Evolutionary conservation across 2,888 invertebrate species (phyloP).

Genomic region (Dasypogon diadema): DNA sequence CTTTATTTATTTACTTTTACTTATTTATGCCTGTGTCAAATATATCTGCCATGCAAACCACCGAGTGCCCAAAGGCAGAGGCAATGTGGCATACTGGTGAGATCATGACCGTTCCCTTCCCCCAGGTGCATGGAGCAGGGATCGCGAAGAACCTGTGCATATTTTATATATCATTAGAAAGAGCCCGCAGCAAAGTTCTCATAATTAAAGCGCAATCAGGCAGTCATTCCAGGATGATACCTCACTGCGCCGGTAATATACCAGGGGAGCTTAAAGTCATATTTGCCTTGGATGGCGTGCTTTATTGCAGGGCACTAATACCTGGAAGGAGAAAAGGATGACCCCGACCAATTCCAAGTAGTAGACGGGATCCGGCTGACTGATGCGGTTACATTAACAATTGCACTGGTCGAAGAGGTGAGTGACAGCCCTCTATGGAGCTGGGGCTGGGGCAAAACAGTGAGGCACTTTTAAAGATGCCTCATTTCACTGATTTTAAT

Average conservation of each 20-base stretch:
- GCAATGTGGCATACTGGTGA: constrained; percentile 7
- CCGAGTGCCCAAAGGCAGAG: constrained; percentile 20
- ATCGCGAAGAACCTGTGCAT: constrained; percentile 14
- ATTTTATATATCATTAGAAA: constrained; percentile 52
- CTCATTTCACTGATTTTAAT: constrained; percentile 44
- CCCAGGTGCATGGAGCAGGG: not conserved
- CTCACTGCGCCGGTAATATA: constrained; percentile 10
- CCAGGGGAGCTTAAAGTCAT: constrained; percentile 16
- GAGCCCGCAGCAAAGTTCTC: constrained; percentile 53
- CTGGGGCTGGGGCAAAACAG: not conserved
- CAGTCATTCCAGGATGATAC: constrained; percentile 49
- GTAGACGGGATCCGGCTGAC: no score
- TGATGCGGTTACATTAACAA: not conserved
- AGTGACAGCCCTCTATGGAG: not conserved
- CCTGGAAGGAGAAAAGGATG: constrained; percentile 22
- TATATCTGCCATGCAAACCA: constrained; percentile 34
- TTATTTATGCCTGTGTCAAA: constrained; percentile 50
- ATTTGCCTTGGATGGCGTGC: constrained; percentile 27
- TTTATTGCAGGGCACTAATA: constrained; percentile 41
- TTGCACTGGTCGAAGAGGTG: not conserved
- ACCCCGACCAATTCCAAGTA: constrained; percentile 5
- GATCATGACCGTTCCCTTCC: constrained; percentile 31
- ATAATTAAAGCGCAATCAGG: constrained; percentile 58
- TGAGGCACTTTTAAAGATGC: not conserved
- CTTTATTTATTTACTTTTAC: constrained; percentile 49